phyloP scores from a whole-genome alignment of 2,797 vertebrate genomes.

The Tokudaia tokunoshimensis region DNA sequence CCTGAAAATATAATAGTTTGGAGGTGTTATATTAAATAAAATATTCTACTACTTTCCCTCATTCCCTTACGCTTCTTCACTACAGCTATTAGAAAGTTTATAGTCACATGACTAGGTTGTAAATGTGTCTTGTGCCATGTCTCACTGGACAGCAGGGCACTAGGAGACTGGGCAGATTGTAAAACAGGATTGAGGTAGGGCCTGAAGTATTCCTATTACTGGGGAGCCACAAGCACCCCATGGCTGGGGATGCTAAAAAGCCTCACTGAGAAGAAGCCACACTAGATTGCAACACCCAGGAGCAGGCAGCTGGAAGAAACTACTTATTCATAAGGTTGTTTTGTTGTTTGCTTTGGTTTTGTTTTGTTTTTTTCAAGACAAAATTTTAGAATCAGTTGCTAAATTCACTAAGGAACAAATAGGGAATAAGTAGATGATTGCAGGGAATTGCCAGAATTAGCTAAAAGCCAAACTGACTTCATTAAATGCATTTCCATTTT shows the following conservation, averaged over 20 bases:
- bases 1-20: constrained; percentile 36
- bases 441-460: background rate
- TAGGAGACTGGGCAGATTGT: background rate
- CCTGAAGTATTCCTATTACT: background rate
- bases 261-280: background rate
- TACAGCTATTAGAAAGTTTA: background rate
- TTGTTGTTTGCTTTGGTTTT: background rate
- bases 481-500: constrained; percentile 54
- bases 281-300: background rate
- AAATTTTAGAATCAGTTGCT: constrained; percentile 57
- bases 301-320: background rate
- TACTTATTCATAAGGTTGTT: background rate
- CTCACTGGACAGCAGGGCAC: background rate
- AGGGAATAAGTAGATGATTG: constrained; percentile 29
- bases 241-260: background rate
- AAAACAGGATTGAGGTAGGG: background rate
- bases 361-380: background rate
- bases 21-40: constrained; percentile 35
- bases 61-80: constrained; percentile 11
- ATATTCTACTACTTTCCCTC: background rate
- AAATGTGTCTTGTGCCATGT: background rate
- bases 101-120: background rate
- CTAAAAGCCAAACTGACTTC: background rate
- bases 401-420: constrained; percentile 40
- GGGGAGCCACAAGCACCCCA: background rate